Evolutionary conservation across 1,140 invertebrate genomes (phyloP).

Genomic region (Drosophila carrolli): DNA sequence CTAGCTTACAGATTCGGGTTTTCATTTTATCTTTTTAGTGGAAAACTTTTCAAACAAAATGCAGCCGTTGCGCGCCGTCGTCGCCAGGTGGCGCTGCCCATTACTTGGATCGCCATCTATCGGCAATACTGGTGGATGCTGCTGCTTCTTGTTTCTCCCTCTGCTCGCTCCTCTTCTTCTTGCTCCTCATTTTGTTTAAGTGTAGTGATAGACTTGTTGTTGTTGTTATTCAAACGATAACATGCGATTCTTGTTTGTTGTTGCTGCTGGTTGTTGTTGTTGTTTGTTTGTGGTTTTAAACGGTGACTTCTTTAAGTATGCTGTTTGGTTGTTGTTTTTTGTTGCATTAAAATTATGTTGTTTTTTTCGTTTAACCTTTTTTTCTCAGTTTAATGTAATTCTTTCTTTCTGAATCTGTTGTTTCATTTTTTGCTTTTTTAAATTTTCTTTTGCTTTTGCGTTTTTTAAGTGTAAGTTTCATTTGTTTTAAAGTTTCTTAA

Average conservation of each 20-base stretch:
- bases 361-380: constrained; percentile 58
- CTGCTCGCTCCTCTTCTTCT: constrained; percentile 32
- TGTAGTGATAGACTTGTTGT: constrained; percentile 69
- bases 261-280: constrained; percentile 45
- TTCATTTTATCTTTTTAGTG: constrained; percentile 25
- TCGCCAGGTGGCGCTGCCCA: constrained; percentile 49
- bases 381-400: constrained; percentile 58
- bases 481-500: constrained; percentile 77
- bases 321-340: constrained; percentile 67
- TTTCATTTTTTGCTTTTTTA: constrained; percentile 68
- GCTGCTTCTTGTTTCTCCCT: constrained; percentile 26
- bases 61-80: constrained; percentile 27
- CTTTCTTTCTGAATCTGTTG: constrained; percentile 57
- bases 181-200: constrained; percentile 53
- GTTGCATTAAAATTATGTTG: constrained; percentile 77
- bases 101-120: constrained; percentile 15
- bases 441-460: constrained; percentile 62
- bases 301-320: constrained; percentile 80
- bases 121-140: constrained; percentile 24
- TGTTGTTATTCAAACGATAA: constrained; percentile 47
- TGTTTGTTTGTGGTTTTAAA: constrained; percentile 60
- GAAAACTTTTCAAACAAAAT: constrained; percentile 46
- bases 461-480: constrained; percentile 78
- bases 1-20: constrained; percentile 53
- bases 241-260: constrained; percentile 59